These are phyloP conservation scores for Rutilus rutilus DNA, from an alignment of 2,113 vertebrate species.

Conservation along the genomic window DNA sequence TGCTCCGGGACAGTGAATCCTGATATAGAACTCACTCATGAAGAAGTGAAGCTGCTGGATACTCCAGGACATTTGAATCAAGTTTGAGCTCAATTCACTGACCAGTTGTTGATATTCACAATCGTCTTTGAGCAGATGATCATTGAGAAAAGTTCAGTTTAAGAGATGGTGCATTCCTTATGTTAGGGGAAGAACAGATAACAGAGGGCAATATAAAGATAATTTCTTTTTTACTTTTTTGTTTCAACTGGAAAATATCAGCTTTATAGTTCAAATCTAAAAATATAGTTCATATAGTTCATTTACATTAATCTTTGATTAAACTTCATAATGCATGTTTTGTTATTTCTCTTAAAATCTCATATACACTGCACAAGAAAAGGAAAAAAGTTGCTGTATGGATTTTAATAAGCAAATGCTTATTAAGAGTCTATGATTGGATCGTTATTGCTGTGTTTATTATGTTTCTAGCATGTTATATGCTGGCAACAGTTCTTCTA, in stretches of 20 bases:
- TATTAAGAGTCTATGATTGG: too few relatives aligned
- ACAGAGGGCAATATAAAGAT: neutral
- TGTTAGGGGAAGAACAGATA: neutral
- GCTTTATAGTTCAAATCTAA: too few relatives aligned
- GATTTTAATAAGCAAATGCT: too few relatives aligned
- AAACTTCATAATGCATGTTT: too few relatives aligned
- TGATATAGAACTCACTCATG: slow-evolving; percentile 3
- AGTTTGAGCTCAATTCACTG: neutral
- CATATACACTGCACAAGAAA: neutral
- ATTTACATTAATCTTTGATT: too few relatives aligned
- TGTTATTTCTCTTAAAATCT: neutral
- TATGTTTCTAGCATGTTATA: too few relatives aligned
- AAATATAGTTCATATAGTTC: too few relatives aligned
- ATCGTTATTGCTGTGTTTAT: too few relatives aligned
- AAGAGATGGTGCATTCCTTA: neutral
- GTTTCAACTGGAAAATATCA: too few relatives aligned
- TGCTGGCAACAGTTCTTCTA: too few relatives aligned
- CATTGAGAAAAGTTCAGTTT: neutral
- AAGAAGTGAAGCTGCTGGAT: neutral
- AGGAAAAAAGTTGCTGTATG: too few relatives aligned
- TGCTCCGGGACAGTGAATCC: neutral
- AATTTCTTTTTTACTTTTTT: neutral
- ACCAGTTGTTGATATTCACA: neutral
- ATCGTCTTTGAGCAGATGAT: neutral
- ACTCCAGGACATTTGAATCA: neutral